These are phyloP conservation scores for Chlorops oryzae DNA, from an alignment of 1,140 invertebrate species.

Conservation along the genomic window DNA sequence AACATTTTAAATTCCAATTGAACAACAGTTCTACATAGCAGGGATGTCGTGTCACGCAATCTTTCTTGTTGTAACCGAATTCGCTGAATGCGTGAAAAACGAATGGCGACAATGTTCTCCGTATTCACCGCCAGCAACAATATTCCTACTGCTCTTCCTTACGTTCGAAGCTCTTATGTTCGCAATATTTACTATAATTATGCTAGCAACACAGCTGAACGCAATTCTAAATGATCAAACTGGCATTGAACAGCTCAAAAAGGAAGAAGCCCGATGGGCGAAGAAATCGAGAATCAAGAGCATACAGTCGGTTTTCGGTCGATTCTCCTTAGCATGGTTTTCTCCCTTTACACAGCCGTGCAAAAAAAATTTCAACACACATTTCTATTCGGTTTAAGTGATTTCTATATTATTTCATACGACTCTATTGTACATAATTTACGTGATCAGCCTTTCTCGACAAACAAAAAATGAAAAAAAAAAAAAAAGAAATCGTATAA, in stretches of 20 bases:
- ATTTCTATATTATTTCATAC: background rate
- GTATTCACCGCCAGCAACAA: constrained; percentile 91
- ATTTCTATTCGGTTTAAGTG: constrained; percentile 67
- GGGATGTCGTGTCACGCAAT: constrained; percentile 91
- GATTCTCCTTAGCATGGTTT: constrained; percentile 89
- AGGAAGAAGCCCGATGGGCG: constrained; percentile 85
- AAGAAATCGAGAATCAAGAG: constrained; percentile 89
- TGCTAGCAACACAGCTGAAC: constrained; percentile 95
- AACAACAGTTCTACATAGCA: constrained; percentile 95
- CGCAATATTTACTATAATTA: constrained; percentile 96
- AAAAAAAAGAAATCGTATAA: too few relatives aligned
- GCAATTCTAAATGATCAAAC: constrained; percentile 99
- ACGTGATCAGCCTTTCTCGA: too few relatives aligned
- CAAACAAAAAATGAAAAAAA: too few relatives aligned
- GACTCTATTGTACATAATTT: too few relatives aligned
- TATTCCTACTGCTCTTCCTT: constrained; percentile 90
- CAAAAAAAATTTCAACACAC: constrained; percentile 67
- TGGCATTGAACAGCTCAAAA: constrained; percentile 91
- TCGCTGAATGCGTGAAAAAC: constrained; percentile 84
- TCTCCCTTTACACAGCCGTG: constrained; percentile 82
- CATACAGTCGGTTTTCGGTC: constrained; percentile 89
- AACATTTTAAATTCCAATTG: background rate
- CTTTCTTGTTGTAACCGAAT: constrained; percentile 87
- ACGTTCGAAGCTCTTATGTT: constrained; percentile 96
- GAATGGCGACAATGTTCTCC: constrained; percentile 94